phyloP scores from a whole-genome alignment of 2,797 vertebrate species.

The Spinus pinus region DNA sequence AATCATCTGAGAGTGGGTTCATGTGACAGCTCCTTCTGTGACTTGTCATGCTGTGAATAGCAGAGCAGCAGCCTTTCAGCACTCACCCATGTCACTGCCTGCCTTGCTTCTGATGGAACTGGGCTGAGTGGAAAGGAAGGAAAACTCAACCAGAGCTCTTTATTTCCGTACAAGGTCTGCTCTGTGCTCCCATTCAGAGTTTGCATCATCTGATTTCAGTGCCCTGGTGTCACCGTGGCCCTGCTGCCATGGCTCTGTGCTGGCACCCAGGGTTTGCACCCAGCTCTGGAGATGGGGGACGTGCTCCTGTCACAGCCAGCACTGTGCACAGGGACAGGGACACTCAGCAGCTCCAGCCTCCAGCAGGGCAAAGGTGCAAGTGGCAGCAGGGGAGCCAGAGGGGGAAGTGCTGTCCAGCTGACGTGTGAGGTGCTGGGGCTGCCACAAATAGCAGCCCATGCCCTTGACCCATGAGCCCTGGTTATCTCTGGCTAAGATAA shows the following conservation, averaged over 20 bases:
- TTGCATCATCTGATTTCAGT: not conserved
- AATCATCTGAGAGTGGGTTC: not conserved
- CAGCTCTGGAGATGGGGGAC: not conserved
- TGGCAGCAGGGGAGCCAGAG: not conserved
- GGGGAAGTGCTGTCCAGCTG: not conserved
- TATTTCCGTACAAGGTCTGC: not conserved
- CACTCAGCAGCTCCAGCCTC: not conserved
- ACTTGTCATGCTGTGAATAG: constrained; percentile 41
- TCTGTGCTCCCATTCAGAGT: not conserved
- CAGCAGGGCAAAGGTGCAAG: not conserved
- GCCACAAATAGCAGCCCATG: constrained; percentile 22
- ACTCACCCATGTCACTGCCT: constrained; percentile 16
- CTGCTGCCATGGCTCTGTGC: not conserved
- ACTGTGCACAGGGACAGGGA: not conserved
- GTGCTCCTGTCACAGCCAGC: not conserved
- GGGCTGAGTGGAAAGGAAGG: not conserved
- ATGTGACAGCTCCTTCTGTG: constrained; percentile 42
- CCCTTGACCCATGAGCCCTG: not conserved
- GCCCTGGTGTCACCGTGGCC: not conserved
- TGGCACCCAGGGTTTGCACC: not conserved
- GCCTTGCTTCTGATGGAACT: constrained; percentile 19
- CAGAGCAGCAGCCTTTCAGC: constrained; percentile 58
- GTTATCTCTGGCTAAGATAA: constrained; percentile 25
- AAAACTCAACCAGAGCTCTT: not conserved
- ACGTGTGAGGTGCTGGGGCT: not conserved